Conservation (phyloP, 2,113 vertebrate genomes). For the Brachypodius melanocephalos region DNA sequence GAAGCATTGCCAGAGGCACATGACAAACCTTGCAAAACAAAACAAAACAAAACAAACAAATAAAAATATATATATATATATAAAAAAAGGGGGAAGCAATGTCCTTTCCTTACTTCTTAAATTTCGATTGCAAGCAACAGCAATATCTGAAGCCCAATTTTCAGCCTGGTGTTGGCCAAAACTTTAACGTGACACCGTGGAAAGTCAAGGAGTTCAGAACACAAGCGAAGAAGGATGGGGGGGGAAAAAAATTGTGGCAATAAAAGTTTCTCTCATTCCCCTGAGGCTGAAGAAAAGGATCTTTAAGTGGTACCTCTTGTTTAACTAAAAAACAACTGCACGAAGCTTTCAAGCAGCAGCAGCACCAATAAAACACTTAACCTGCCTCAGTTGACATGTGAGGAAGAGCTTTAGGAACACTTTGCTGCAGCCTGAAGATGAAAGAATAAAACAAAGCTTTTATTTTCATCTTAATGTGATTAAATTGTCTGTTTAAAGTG, state of each 20-base stretch:
- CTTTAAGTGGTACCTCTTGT: slow-evolving; percentile 23
- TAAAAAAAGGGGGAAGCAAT: not conserved
- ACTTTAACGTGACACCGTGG: rapidly evolving
- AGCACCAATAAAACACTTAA: slow-evolving; percentile 24
- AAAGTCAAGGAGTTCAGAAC: not conserved
- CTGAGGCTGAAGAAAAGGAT: not conserved
- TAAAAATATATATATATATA: no score
- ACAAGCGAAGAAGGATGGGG: not conserved
- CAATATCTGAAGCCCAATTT: not conserved
- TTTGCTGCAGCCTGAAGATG: not conserved
- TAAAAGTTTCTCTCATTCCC: not conserved
- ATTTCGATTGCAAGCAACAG: not conserved
- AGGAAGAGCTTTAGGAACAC: slow-evolving; percentile 48
- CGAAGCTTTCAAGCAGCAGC: slow-evolving; percentile 16
- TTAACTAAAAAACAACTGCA: slow-evolving; percentile 39
- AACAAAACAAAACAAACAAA: no score
- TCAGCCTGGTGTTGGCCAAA: not conserved
- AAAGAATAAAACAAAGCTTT: slow-evolving; percentile 41
- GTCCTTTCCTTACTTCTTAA: not conserved
- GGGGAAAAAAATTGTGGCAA: not conserved
- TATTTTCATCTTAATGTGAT: not conserved
- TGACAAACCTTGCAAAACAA: not conserved
- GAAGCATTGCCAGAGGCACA: not conserved
- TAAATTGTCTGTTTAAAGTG: not conserved
- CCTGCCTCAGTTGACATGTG: slow-evolving; percentile 39